Conservation (phyloP, 2,113 vertebrate species). For the Anser cygnoides region DNA sequence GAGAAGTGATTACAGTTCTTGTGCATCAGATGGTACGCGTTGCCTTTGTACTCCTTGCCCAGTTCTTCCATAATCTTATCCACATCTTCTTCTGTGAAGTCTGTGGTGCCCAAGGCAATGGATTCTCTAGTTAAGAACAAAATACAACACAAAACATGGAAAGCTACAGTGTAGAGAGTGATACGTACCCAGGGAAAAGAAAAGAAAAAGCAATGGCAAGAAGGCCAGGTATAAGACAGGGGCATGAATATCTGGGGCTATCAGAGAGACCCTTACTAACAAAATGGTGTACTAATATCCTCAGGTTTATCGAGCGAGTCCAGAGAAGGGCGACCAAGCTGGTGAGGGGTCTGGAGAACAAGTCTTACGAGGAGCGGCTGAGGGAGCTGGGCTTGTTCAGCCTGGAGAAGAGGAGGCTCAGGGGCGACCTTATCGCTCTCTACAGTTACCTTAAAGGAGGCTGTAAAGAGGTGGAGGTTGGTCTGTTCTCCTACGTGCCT, state of each 20-base stretch:
- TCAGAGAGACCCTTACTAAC: not conserved
- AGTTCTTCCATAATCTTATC: constrained; percentile 93
- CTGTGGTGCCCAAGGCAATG: constrained; percentile 89
- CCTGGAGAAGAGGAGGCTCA: no score
- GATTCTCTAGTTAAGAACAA: constrained; percentile 82
- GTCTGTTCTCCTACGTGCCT: no score
- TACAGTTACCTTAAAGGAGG: no score
- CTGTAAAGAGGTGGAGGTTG: no score
- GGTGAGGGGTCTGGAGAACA: no score
- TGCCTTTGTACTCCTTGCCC: constrained; percentile 90
- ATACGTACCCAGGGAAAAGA: not conserved
- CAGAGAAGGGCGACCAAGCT: no score
- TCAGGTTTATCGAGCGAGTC: not conserved
- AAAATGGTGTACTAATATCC: not conserved
- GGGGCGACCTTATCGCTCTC: no score
- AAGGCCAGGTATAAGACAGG: not conserved
- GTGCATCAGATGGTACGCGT: constrained; percentile 89
- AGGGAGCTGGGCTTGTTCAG: no score
- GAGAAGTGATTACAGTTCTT: constrained; percentile 94
- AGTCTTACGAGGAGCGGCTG: no score
- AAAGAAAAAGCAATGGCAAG: not conserved
- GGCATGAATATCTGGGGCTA: not conserved
- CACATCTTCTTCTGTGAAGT: constrained; percentile 90
- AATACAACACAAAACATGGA: not conserved
- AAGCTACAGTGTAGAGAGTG: not conserved